A percentile compares a stretch with the other conserved stretches of the same genome.
Evolutionary conservation across 1,140 invertebrate species (phyloP).

Genomic region (Dinothrombium tinctorium): DNA sequence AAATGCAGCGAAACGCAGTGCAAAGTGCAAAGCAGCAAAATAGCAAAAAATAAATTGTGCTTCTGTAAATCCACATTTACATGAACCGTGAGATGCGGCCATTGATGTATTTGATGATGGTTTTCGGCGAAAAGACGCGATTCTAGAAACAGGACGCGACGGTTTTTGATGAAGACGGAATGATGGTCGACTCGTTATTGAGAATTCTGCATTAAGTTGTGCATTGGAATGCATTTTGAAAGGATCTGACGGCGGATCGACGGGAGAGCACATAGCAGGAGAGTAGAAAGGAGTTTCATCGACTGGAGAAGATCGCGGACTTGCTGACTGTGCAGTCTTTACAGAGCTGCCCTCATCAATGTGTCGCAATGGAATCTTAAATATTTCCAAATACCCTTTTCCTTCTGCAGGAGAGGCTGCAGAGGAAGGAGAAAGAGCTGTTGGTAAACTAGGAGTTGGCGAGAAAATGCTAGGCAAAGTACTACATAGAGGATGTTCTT

Average conservation of each 20-base stretch:
- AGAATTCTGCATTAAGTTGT: neutral
- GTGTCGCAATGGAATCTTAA: slow-evolving; percentile 4
- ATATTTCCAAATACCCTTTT: slow-evolving; percentile 11
- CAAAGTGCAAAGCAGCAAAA: slow-evolving; percentile 1
- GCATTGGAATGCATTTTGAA: neutral
- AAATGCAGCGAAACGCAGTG: neutral
- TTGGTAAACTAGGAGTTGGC: slow-evolving; percentile 9
- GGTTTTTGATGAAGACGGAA: slow-evolving; percentile 2
- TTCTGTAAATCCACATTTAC: slow-evolving; percentile 5
- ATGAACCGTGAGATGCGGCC: slow-evolving; percentile 9
- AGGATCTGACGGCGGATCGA: neutral
- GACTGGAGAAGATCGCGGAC: neutral
- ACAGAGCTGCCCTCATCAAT: slow-evolving; percentile 2
- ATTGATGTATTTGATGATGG: neutral
- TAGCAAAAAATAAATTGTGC: neutral
- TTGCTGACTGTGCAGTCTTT: slow-evolving; percentile 3
- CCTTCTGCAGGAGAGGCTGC: slow-evolving; percentile 6
- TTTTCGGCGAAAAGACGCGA: slow-evolving; percentile 2
- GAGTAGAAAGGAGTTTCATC: slow-evolving; percentile 3
- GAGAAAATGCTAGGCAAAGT: slow-evolving; percentile 11
- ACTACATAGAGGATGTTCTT: slow-evolving; percentile 1
- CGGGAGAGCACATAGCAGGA: neutral
- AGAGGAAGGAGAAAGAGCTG: slow-evolving; percentile 11
- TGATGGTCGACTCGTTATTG: slow-evolving; percentile 3
- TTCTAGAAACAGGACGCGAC: neutral